Evolutionary conservation across 2,888 invertebrate species (phyloP).

Genomic region (Brenthis daphne): DNA sequence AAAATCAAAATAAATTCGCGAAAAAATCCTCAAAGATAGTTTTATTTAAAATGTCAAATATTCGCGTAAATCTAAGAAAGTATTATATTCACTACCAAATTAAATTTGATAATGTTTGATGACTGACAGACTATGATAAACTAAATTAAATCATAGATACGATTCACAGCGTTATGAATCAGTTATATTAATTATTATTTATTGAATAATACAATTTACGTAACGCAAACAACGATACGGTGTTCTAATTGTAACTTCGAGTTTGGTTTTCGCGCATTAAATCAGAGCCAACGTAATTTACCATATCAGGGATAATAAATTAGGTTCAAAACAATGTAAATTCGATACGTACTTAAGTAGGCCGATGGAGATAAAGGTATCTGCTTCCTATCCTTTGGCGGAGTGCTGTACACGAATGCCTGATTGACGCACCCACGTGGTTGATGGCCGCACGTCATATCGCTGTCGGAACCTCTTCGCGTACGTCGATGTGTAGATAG

Average conservation of each 20-base stretch:
- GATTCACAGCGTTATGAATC: constrained; percentile 9
- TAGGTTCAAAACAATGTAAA: constrained; percentile 33
- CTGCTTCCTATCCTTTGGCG: constrained; percentile 73
- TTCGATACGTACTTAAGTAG: constrained; percentile 71
- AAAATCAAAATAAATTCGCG: too few relatives aligned
- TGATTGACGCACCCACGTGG: constrained; percentile 70
- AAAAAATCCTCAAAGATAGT: too few relatives aligned
- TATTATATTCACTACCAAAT: not conserved
- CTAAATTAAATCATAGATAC: constrained; percentile 18
- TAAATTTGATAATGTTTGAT: not conserved
- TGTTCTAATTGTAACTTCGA: constrained; percentile 11
- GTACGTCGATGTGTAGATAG: constrained; percentile 57
- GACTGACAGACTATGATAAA: constrained; percentile 5
- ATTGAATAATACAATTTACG: constrained; percentile 18
- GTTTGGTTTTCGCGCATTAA: constrained; percentile 22
- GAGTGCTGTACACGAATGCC: constrained; percentile 78
- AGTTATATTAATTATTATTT: constrained; percentile 18
- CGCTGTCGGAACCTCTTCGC: constrained; percentile 75
- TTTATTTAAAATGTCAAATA: too few relatives aligned
- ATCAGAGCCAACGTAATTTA: constrained; percentile 18
- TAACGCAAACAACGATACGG: constrained; percentile 17
- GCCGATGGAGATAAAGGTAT: constrained; percentile 71
- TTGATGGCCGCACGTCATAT: constrained; percentile 58
- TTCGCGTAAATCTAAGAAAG: too few relatives aligned
- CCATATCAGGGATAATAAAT: constrained; percentile 23